A percentile compares a stretch with the other conserved stretches of the same genome.
These are phyloP conservation scores for Ornithoptera priamus DNA, from an alignment of 2,888 invertebrate species.

Conservation along the genomic window DNA sequence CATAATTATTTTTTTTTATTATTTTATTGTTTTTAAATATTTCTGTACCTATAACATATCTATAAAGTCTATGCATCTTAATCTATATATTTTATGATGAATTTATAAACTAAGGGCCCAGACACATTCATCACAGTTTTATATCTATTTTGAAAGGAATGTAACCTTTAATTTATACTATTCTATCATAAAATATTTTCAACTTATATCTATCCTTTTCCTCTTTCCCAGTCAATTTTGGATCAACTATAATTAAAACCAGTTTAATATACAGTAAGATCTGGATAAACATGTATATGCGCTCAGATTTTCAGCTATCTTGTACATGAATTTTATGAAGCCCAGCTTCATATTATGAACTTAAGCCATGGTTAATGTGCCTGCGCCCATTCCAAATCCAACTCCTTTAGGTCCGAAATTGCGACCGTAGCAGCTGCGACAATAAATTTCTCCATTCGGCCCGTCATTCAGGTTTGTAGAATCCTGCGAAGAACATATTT, in stretches of 20 bases:
- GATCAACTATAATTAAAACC: constrained; percentile 79
- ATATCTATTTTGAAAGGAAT: constrained; percentile 76
- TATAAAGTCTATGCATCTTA: constrained; percentile 28
- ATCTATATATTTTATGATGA: constrained; percentile 74
- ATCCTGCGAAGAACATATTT: constrained; percentile 71
- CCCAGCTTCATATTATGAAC: constrained; percentile 70
- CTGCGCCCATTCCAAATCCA: constrained; percentile 95
- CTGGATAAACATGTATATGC: constrained; percentile 46
- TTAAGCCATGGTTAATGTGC: constrained; percentile 93
- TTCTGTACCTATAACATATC: constrained; percentile 37
- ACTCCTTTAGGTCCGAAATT: constrained; percentile 94
- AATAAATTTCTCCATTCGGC: constrained; percentile 96
- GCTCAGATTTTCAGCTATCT: constrained; percentile 71
- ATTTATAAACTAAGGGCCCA: constrained; percentile 79
- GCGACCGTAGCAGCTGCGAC: constrained; percentile 92
- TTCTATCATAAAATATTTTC: constrained; percentile 72
- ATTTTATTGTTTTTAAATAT: constrained; percentile 41
- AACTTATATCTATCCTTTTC: constrained; percentile 47
- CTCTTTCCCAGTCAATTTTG: constrained; percentile 64
- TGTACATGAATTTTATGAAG: constrained; percentile 59
- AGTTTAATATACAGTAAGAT: constrained; percentile 78
- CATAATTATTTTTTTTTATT: constrained; percentile 51
- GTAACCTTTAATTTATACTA: constrained; percentile 79
- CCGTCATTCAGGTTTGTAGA: constrained; percentile 95
- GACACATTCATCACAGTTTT: constrained; percentile 76